These are phyloP conservation scores for Climacteris rufus DNA, from an alignment of 2,113 vertebrate genomes.

Conservation along the genomic window DNA sequence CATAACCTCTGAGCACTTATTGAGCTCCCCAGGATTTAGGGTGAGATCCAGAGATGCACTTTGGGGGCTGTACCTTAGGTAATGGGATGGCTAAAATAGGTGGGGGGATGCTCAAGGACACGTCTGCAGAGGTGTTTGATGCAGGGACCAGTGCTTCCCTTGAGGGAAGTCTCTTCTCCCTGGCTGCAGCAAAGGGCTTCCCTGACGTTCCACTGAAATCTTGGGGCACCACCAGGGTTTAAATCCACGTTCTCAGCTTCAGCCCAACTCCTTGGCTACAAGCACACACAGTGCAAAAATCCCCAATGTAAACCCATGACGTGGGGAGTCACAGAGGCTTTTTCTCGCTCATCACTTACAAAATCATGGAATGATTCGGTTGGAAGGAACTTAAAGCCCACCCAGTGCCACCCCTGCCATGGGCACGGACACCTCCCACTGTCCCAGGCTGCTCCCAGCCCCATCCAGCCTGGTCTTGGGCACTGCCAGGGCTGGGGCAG, in stretches of 20 bases:
- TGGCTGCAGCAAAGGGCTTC: not conserved
- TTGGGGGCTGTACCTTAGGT: not conserved
- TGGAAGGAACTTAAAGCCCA: not conserved
- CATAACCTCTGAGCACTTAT: not conserved
- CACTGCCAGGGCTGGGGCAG: not conserved
- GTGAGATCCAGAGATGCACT: not conserved
- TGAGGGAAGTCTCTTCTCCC: not conserved
- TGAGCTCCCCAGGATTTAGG: not conserved
- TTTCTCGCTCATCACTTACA: accelerated
- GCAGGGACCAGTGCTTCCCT: accelerated
- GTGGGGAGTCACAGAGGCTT: not conserved
- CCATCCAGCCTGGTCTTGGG: not conserved
- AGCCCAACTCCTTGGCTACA: not conserved
- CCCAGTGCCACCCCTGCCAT: not conserved
- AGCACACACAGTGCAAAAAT: not conserved
- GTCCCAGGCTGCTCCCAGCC: not conserved
- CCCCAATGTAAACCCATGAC: accelerated
- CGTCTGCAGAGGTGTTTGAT: accelerated
- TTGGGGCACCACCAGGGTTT: not conserved
- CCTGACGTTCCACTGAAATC: not conserved
- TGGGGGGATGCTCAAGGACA: not conserved
- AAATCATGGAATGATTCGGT: not conserved
- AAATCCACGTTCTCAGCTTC: not conserved
- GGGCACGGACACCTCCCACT: not conserved
- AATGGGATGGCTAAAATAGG: not conserved